Base-by-base conservation (phyloP, 2,113 vertebrate genomes). In the Hiodon alosoides region DNA sequence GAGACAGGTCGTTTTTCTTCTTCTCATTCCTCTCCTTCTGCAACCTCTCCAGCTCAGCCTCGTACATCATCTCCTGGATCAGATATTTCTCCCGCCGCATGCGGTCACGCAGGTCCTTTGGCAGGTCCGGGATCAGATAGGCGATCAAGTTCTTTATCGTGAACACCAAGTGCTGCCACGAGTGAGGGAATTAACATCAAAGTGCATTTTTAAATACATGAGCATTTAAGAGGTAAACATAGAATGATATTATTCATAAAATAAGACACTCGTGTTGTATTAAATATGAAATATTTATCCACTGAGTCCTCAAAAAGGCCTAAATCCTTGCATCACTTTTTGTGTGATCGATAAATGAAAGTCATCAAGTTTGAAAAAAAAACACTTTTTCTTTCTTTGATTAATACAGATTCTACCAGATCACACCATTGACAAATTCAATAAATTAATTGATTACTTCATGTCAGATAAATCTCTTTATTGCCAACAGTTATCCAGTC, bases 41-140 rank as follows among this genome's bases (percentile, higher is more conserved):
- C 61, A 97, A 91, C 13, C 94, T 89, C 67, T 97, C 95, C 57
- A 97, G 80, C 80, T 97, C 95, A 0, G 95, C 95, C 86, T 98
- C 96, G 31, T 98, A 98, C 94, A 98, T 94, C 96, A 98, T 98
- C 88, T 98, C 97, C 91, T 98, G 97, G 84, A 98, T 98, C 69
- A 98, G 84, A 77, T 98, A 98, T 82, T 98, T 98, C 83, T 98
- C 97, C 79, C 97, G 90, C 66, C 96, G 92, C 96, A 98, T 98
- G 31, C 95, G 88, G 81, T 98, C 97, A 75, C 95, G 89, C 77
- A 98, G 90, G 87, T 96, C 95, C 89, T 97, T 98, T 10, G 97
- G 96, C 81, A 98, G 93, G 88, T 98, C 97, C 51, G 96, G 96
- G 90, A 98, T 98, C 90, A 98, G 90, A 85, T 98, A 98, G 3